phyloP scores from a whole-genome alignment of 2,888 invertebrate genomes.

The Aricia artaxerxes region DNA sequence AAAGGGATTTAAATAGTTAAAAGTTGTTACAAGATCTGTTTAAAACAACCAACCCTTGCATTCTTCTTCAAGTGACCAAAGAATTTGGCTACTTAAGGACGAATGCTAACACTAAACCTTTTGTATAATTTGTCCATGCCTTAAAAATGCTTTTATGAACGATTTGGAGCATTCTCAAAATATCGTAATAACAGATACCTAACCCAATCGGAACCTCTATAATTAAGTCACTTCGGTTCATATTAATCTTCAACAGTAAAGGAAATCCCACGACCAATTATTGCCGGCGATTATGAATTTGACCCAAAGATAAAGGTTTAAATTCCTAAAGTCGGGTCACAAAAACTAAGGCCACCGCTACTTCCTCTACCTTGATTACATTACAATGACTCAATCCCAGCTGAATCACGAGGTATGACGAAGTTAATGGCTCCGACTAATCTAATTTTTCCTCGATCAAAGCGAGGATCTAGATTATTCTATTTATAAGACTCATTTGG shows the following conservation, averaged over 20 bases:
- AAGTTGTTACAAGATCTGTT: neutral
- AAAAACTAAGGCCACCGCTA: constrained; percentile 25
- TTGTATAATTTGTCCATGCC: too few species aligned
- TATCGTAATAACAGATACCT: too few species aligned
- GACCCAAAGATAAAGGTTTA: constrained; percentile 7
- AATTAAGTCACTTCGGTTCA: too few species aligned
- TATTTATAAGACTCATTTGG: neutral
- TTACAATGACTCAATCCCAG: constrained; percentile 31
- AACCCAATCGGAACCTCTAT: too few species aligned
- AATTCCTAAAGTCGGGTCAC: constrained; percentile 22
- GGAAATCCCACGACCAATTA: neutral
- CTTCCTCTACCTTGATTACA: constrained; percentile 32
- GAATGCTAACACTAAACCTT: too few species aligned
- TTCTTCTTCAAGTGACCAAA: too few species aligned
- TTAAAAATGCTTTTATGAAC: too few species aligned
- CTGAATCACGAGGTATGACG: constrained; percentile 29
- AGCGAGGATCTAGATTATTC: neutral
- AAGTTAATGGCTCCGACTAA: constrained; percentile 19
- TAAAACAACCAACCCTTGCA: too few species aligned
- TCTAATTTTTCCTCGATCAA: constrained; percentile 8
- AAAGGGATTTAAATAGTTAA: neutral
- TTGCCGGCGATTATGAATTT: constrained; percentile 17
- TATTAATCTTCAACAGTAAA: neutral
- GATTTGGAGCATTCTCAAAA: too few species aligned
- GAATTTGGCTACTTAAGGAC: too few species aligned